Evolutionary conservation across 2,888 invertebrate species (phyloP), one percentile per base, ranked within the genome.

Genomic region (Melipona bicolor): DNA sequence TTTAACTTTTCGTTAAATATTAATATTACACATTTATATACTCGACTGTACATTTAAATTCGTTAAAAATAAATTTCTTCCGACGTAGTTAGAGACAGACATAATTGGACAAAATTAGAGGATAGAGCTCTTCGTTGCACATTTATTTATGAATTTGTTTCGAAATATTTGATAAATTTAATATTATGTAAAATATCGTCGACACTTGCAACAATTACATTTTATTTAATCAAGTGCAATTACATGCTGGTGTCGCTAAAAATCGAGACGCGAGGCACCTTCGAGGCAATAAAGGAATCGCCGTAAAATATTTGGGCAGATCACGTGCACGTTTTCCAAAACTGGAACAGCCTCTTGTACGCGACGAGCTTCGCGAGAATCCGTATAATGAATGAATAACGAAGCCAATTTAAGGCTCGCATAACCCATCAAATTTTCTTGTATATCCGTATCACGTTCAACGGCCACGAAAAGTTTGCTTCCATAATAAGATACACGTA

Each of bases 361-460:
- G 17, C 43, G n/a, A 49, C 27, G 49, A 80, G 52, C 43, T 59
- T 62, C 24, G 52, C 4, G 59, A 56, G 56, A 75, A 64, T 15
- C 17, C 52, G 43, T 13, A 15, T 61, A 69, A 75, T 64, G 79
- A 69, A 75, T 69, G 54, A 79, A 61, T 82, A 83, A 83, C 75
- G 71, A 83, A 83, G 62, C 61, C 54, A 80, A 83, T 83, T 80
- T 54, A 24, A 21, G 65, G 24, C 49, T 61, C 43, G 19, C 49
- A n/a, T 62, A 17, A 32, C 24, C 17, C 17, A 32, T 70, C 52
- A 54, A 78, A 81, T 72, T 81, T 78, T 68, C 78, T 11, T 49
- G 62, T 32, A 17, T 36, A 68, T 72, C 56, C 19, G 17, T 27
- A 27, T 61, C 67, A 17, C 24, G 24, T 24, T 49, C 62, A 27